A percentile compares a stretch with the other conserved stretches of the same genome.
phyloP scores from a whole-genome alignment of 2,888 invertebrate genomes.

The Panopea generosa region DNA sequence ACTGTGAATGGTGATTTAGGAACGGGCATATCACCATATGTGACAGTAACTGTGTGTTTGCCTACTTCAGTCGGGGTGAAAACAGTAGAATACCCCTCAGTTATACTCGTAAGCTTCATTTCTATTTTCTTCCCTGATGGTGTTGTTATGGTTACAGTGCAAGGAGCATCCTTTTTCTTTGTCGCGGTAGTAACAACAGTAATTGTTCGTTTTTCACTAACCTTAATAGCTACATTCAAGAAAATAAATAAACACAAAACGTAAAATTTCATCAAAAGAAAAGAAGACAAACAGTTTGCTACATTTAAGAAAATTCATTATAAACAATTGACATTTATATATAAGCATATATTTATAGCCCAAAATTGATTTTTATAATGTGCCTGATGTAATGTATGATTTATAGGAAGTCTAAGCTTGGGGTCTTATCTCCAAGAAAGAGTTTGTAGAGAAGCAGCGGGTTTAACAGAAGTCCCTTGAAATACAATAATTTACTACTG shows the following conservation, averaged over 20 bases:
- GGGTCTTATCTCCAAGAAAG: too few species aligned
- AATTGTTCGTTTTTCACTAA: constrained; percentile 60
- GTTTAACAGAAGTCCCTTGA: too few species aligned
- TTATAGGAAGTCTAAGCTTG: too few species aligned
- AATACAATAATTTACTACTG: too few species aligned
- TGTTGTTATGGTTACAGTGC: constrained; percentile 73
- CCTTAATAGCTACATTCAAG: constrained; percentile 51
- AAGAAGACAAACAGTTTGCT: constrained; percentile 28
- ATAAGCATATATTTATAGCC: too few species aligned
- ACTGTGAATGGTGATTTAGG: constrained; percentile 85
- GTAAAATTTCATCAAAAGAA: constrained; percentile 31
- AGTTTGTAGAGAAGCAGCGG: too few species aligned
- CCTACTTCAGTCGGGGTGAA: constrained; percentile 84
- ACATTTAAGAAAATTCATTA: constrained; percentile 15
- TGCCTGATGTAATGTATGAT: too few species aligned
- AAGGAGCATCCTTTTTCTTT: constrained; percentile 59
- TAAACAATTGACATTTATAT: too few species aligned
- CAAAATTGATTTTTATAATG: too few species aligned
- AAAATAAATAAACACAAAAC: constrained; percentile 10
- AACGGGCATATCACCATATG: constrained; percentile 84
- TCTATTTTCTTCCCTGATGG: constrained; percentile 87
- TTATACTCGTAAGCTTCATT: constrained; percentile 91
- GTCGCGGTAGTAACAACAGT: constrained; percentile 59
- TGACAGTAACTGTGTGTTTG: constrained; percentile 83
- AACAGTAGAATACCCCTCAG: constrained; percentile 87